Conservation (phyloP, 1,140 invertebrate species). For the Phthorimaea operculella region DNA sequence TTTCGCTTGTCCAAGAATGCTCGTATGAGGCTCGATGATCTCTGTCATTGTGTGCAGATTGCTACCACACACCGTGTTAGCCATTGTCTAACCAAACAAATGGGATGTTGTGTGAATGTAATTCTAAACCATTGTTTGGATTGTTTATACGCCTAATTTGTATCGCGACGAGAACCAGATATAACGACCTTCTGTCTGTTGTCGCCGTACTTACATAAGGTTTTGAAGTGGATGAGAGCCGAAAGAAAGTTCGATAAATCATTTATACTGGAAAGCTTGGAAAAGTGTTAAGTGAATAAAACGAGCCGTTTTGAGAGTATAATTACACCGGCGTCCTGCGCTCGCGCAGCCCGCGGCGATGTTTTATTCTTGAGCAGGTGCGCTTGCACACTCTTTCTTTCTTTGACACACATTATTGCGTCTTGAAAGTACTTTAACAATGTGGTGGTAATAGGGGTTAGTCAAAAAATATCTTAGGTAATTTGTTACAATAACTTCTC, state of each 20-base stretch:
- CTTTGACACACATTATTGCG: too few relatives aligned
- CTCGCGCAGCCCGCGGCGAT: background rate
- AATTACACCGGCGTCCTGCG: background rate
- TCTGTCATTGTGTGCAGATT: slow-evolving; percentile 55
- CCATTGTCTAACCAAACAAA: slow-evolving; percentile 18
- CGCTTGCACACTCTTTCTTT: too few relatives aligned
- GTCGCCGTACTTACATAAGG: slow-evolving; percentile 4
- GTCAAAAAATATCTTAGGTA: too few relatives aligned
- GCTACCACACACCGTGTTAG: slow-evolving; percentile 20
- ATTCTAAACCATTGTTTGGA: slow-evolving; percentile 20
- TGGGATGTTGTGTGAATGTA: slow-evolving; percentile 9
- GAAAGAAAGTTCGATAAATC: slow-evolving; percentile 4
- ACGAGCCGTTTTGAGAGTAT: background rate
- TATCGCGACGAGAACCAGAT: background rate
- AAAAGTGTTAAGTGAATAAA: slow-evolving; percentile 7
- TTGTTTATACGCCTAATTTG: slow-evolving; percentile 20
- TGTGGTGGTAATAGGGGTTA: too few relatives aligned
- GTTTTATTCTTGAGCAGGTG: background rate
- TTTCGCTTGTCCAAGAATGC: slow-evolving; percentile 44
- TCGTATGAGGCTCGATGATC: slow-evolving; percentile 29
- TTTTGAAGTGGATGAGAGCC: background rate
- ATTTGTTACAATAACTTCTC: too few relatives aligned
- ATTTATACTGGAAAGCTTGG: slow-evolving; percentile 19
- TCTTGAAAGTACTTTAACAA: too few relatives aligned
- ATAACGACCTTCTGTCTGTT: background rate